Evolutionary conservation across 2,888 invertebrate genomes (phyloP).

Genomic region (Meteorus colon): DNA sequence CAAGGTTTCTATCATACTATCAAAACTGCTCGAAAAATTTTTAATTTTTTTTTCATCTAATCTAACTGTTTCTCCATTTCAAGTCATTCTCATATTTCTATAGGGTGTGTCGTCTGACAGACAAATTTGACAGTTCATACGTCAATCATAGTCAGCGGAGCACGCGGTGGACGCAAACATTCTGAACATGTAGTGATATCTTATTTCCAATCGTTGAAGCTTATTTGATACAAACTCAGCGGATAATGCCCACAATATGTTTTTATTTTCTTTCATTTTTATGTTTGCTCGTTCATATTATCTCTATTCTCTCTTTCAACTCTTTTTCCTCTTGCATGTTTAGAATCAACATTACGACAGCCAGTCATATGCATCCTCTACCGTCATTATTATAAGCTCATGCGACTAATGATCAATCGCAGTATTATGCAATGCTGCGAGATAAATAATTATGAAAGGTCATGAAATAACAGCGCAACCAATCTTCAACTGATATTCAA

Average conservation of each 20-base stretch:
- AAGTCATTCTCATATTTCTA: neutral
- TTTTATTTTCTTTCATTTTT: neutral
- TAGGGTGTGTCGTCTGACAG: neutral
- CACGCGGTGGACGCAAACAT: neutral
- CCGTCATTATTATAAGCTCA: constrained; percentile 29
- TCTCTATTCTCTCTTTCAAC: constrained; percentile 1
- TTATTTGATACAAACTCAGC: neutral
- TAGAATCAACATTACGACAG: no score
- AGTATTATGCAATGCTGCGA: constrained; percentile 44
- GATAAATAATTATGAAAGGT: constrained; percentile 50
- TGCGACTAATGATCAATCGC: constrained; percentile 37
- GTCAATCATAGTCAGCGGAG: neutral
- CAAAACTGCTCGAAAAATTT: no score
- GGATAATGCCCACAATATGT: constrained; percentile 10
- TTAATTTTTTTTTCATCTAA: neutral
- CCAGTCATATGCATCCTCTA: no score
- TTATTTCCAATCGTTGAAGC: constrained; percentile 13
- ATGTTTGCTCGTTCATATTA: neutral
- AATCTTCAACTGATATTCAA: neutral
- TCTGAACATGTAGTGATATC: constrained; percentile 18
- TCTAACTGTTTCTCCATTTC: neutral
- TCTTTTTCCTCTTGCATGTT: neutral
- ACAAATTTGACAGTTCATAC: neutral
- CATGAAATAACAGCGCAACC: constrained; percentile 34
- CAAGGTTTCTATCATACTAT: no score